Evolutionary conservation across 2,888 invertebrate genomes (phyloP).

Genomic region (Tenthredo mesomela): DNA sequence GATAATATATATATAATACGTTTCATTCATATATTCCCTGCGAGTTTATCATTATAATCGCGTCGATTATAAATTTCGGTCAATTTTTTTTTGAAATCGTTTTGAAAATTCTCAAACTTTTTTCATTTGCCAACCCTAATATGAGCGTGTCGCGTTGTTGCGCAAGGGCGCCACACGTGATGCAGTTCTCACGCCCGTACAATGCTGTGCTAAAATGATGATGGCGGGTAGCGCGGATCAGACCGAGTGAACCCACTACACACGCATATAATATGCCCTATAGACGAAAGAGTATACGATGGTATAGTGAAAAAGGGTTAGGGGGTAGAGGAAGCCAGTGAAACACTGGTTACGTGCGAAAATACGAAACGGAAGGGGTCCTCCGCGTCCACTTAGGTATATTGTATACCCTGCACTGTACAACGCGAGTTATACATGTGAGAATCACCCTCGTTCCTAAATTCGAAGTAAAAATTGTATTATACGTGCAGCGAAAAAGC

Average conservation of each 20-base stretch:
- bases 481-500: too few species aligned
- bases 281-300: neutral
- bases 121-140: neutral
- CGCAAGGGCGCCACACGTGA: slow-evolving; percentile 23
- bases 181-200: slow-evolving; percentile 42
- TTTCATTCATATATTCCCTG: too few species aligned
- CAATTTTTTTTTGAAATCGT: too few species aligned
- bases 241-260: neutral
- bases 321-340: slow-evolving; percentile 13
- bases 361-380: slow-evolving; percentile 23
- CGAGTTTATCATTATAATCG: too few species aligned
- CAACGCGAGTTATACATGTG: neutral
- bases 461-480: too few species aligned
- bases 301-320: neutral
- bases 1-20: neutral
- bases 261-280: neutral
- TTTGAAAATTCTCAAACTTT: too few species aligned
- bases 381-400: neutral
- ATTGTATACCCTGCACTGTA: slow-evolving; percentile 4
- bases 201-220: slow-evolving; percentile 35
- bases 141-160: neutral
- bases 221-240: neutral
- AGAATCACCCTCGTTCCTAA: neutral
- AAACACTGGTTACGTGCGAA: slow-evolving; percentile 19
- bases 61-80: too few species aligned